Base-by-base conservation (phyloP, 2,888 invertebrate species). In the Pandemis heparana region DNA sequence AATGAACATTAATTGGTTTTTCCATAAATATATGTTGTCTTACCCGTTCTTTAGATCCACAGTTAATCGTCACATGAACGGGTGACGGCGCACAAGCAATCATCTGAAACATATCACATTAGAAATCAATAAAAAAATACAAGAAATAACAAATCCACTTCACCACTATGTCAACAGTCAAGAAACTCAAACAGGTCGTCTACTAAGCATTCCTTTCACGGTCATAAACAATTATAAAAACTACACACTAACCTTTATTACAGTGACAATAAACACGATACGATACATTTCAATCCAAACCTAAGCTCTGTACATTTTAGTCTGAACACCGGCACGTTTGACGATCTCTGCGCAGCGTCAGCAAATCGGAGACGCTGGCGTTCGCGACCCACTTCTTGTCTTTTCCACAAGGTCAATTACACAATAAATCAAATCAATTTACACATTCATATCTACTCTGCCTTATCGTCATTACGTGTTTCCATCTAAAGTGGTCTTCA, bases 31-130 rank as follows among this genome's bases (percentile, higher is more conserved):
- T 8, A 7, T 53, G 9, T 18, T 18, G 9, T 46, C 83, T 85
- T 81, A 92, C 93, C 85, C 82, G 87, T 79, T 89, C 88, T 75
- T 85, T 83, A 23, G 89, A 87, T 71, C 86, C 81, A 77, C 93
- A 94, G 78, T 94, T 90, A 56, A 93, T 91, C 0, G 90, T 91
- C 38, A 92, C 77, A 18, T 88, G 87, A 8, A 92, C 66, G 5
- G 93, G 92, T 12, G 89, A 80, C n/a, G 87, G 83, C 41, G 85
- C 87, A 71, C 79, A 79, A 9, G 75, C 80, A 51, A 78, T 77
- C 23, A 80, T 77, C 75, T 75, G 71, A 69, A 81, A 79, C 75
- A 85, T 77, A 86, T 89, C 84, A 73, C 86, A 86, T 63, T 59
- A 71, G 79, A 76, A 71, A 78, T 64, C 16, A 18, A 16, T 53